Conservation (phyloP, 2,888 invertebrate genomes). For the Acleris emargana region DNA sequence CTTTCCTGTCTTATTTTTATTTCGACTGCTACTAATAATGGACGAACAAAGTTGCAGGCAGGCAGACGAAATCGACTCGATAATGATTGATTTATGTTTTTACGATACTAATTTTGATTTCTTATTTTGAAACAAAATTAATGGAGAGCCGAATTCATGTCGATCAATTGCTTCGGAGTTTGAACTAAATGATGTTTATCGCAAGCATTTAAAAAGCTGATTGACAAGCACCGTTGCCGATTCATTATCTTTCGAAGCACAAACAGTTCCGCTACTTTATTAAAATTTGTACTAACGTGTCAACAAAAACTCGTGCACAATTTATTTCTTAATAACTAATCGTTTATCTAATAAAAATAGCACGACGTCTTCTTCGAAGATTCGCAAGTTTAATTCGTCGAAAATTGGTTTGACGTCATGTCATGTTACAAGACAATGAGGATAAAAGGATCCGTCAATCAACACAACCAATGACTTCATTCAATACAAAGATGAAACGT, state of each 20-base stretch:
- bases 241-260: slow-evolving; percentile 8
- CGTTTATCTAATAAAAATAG: neutral
- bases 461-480: slow-evolving; percentile 10
- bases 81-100: slow-evolving; percentile 36
- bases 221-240: slow-evolving; percentile 21
- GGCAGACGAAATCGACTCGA: slow-evolving; percentile 33
- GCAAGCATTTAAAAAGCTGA: slow-evolving; percentile 14
- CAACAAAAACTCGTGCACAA: neutral
- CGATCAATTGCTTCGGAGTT: slow-evolving; percentile 25
- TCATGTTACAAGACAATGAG: slow-evolving; percentile 7
- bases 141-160: slow-evolving; percentile 24
- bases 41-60: slow-evolving; percentile 27
- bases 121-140: slow-evolving; percentile 34
- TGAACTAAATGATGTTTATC: slow-evolving; percentile 29
- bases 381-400: neutral
- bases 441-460: slow-evolving; percentile 3
- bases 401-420: slow-evolving; percentile 8
- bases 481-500: slow-evolving; percentile 12
- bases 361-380: slow-evolving; percentile 1
- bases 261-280: neutral
- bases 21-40: slow-evolving; percentile 24
- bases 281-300: neutral
- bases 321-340: neutral
- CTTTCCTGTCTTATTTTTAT: slow-evolving; percentile 11
- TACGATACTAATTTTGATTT: slow-evolving; percentile 30